Evolutionary conservation across 2,888 invertebrate species (phyloP).

Genomic region (Sminthurides aquaticus): DNA sequence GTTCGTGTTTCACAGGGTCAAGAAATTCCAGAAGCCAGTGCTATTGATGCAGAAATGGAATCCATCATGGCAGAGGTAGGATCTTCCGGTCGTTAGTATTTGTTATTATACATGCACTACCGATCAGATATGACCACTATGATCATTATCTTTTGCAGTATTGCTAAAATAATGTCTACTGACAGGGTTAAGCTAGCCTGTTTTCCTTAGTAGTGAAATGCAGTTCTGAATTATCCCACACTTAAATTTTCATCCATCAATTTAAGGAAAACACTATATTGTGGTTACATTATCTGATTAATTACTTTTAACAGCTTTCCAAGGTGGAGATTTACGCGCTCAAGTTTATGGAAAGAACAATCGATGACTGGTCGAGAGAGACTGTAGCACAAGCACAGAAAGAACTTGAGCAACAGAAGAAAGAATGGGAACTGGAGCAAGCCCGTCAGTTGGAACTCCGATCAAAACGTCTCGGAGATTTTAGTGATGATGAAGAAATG

Average conservation of each 20-base stretch:
- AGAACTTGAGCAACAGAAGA: slow-evolving; percentile 74
- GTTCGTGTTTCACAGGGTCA: no score
- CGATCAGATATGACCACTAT: no score
- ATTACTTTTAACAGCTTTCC: slow-evolving; percentile 59
- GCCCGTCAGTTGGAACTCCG: slow-evolving; percentile 51
- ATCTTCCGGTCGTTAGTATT: no score
- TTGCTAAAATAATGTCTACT: no score
- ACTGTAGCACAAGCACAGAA: slow-evolving; percentile 81
- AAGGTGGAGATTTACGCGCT: slow-evolving; percentile 94
- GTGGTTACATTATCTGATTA: neutral
- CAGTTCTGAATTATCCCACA: no score
- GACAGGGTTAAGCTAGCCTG: no score
- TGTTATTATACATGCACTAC: no score
- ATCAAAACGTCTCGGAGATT: slow-evolving; percentile 54
- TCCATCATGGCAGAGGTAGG: slow-evolving; percentile 26
- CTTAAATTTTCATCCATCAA: no score
- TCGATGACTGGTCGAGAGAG: slow-evolving; percentile 69
- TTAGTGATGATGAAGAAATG: slow-evolving; percentile 56
- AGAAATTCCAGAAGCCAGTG: slow-evolving; percentile 20
- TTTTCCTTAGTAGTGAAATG: no score
- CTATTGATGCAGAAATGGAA: slow-evolving; percentile 24
- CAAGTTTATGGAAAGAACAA: slow-evolving; percentile 79
- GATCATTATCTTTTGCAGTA: no score
- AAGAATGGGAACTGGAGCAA: slow-evolving; percentile 80
- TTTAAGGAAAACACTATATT: no score